Base-by-base conservation (phyloP, 2,113 vertebrate species). In the Phainopepla nitens region DNA sequence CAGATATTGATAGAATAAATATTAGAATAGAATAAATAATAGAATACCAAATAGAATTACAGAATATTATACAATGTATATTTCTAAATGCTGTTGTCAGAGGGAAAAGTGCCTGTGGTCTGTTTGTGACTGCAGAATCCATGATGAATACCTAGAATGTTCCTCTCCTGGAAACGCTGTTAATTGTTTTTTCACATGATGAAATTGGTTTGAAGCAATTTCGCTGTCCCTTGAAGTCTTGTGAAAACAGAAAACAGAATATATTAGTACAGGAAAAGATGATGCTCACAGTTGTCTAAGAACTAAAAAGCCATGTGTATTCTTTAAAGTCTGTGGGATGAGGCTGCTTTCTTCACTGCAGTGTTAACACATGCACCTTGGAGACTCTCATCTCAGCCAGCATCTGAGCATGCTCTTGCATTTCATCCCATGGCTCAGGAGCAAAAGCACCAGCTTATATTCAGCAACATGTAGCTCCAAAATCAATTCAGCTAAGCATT, bases 181-280 rank as follows among this genome's bases (percentile, higher is more conserved):
- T 96, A 94, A 96, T 91, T 81, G 61, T 91, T 97, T 96, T 96
- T 93, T 95, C 78, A 94, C 65, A 73, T 65, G 69, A 81, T 91
- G 72, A 93, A 89, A 90, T 90, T 84, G 90, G 45, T 95, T 91
- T 96, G 87, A 95, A 94, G 84, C 78, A 87, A 93, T 95, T 93
- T 93, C 21, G 16, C 90, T 86, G 85, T 79, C 75, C 88, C 92
- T 94, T 91, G 73, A 94, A 97, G 82, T 90, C 93, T 61, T 45
- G 50, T 78, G 94, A 91, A 94, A 97, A 81, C 41, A 87, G 87
- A 86, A 94, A 88, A 44, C 71, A 69, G 41, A 77, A 80, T 94
- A 44, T 47, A 82, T 78, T 81, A 93, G 56, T 45, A 61, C 44
- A 44, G 91, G 57, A 61, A 92, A 95, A 90, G 65, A 78, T 19